Conservation (phyloP, 2,888 invertebrate genomes). For the Sceliomorpha sp. region DNA sequence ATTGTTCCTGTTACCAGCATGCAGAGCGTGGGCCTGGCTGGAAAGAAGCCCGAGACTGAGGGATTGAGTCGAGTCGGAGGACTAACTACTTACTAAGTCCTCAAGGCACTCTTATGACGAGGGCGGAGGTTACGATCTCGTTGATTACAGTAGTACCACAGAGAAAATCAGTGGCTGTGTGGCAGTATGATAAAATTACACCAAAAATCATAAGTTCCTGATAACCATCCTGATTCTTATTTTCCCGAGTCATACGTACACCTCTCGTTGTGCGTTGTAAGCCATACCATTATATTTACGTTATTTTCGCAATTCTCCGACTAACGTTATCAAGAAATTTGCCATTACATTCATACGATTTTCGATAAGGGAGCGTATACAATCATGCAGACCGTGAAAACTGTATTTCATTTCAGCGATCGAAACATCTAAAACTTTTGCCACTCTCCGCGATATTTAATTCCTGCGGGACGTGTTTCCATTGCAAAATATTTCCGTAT, state of each 20-base stretch:
- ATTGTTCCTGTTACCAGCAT: no score
- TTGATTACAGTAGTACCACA: conserved; percentile 70
- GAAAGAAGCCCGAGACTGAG: no score
- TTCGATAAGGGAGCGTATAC: no score
- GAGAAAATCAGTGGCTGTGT: conserved; percentile 32
- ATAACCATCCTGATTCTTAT: conserved; percentile 2
- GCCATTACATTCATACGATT: no score
- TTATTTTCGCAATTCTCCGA: no score
- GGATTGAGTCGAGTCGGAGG: conserved; percentile 31
- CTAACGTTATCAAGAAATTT: no score
- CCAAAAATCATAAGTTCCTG: conserved; percentile 14
- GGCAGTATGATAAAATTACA: neutral
- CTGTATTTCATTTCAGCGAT: neutral
- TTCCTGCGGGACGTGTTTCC: conserved; percentile 74
- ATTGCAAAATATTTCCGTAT: no score
- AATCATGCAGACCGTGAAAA: neutral
- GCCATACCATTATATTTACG: no score
- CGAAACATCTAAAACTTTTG: neutral
- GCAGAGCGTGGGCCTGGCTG: no score
- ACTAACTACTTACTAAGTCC: conserved; percentile 75
- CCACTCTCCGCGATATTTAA: conserved; percentile 66
- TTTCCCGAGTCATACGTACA: neutral
- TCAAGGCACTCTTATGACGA: conserved; percentile 65
- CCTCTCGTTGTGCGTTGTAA: neutral
- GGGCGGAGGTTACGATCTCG: conserved; percentile 69